These are phyloP conservation scores for Sclerodermus sp. DNA, from an alignment of 2,888 invertebrate species.

Conservation along the genomic window DNA sequence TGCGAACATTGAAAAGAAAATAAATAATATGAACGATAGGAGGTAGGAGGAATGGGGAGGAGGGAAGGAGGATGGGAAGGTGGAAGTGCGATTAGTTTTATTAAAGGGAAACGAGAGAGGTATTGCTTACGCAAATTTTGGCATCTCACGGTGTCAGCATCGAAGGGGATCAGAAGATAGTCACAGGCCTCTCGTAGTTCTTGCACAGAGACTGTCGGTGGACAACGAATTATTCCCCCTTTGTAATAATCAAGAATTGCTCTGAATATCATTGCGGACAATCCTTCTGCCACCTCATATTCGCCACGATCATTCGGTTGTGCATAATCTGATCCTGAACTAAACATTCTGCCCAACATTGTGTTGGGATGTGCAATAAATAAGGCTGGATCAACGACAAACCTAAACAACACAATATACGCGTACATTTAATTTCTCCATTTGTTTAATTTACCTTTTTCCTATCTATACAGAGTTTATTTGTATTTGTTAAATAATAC, in stretches of 20 bases:
- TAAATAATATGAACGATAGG: too few relatives aligned
- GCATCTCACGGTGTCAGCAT: constrained; percentile 92
- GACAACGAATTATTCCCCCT: constrained; percentile 88
- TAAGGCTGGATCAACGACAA: constrained; percentile 89
- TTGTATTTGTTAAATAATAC: constrained; percentile 19
- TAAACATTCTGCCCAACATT: constrained; percentile 99
- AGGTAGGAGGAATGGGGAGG: too few relatives aligned
- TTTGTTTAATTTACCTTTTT: background rate
- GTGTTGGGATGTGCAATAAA: constrained; percentile 96
- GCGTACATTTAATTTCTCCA: background rate
- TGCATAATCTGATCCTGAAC: constrained; percentile 87
- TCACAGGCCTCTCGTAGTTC: constrained; percentile 98
- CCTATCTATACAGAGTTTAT: too few relatives aligned
- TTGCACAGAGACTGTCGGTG: constrained; percentile 92
- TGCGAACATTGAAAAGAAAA: too few relatives aligned
- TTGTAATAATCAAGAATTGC: constrained; percentile 95
- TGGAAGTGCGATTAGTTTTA: too few relatives aligned
- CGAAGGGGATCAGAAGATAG: constrained; percentile 96
- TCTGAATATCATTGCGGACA: constrained; percentile 92
- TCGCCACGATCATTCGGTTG: constrained; percentile 96
- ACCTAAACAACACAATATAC: too few relatives aligned
- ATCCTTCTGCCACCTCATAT: constrained; percentile 95
- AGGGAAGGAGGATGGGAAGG: too few relatives aligned
- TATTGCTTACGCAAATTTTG: constrained; percentile 80
- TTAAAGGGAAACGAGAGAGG: background rate